Percentiles rank a stretch among this genome's conserved stretches.
Conservation (phyloP, 2,888 invertebrate genomes). For the Yponomeuta cagnagella region DNA sequence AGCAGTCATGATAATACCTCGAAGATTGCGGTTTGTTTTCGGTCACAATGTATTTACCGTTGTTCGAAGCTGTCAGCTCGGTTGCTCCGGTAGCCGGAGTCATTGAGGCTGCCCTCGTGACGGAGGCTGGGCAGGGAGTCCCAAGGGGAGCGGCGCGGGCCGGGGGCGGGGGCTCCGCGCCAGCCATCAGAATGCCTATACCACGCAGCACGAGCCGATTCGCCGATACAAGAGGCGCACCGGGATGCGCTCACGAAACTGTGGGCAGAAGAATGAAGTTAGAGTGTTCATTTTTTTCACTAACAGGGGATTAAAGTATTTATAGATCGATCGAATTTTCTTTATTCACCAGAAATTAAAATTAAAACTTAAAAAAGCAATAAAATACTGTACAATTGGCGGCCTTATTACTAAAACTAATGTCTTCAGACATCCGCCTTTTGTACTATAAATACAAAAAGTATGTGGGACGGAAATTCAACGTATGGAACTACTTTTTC, state of each 20-base stretch:
- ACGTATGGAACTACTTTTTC: too few species aligned
- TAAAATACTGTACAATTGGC: too few species aligned
- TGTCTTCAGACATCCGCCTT: too few species aligned
- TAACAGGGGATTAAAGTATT: too few species aligned
- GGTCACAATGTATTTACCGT: conserved; percentile 72
- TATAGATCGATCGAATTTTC: too few species aligned
- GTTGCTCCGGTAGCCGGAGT: conserved; percentile 90
- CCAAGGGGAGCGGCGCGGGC: conserved; percentile 89
- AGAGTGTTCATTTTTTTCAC: neutral
- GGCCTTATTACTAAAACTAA: too few species aligned
- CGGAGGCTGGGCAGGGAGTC: conserved; percentile 90
- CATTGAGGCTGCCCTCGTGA: conserved; percentile 90
- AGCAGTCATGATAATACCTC: too few species aligned
- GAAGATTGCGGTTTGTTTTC: too few species aligned
- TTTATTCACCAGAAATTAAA: too few species aligned
- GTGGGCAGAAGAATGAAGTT: conserved; percentile 22
- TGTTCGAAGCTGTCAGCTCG: conserved; percentile 91
- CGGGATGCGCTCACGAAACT: conserved; percentile 78
- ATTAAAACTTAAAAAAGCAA: too few species aligned
- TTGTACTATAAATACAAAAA: too few species aligned
- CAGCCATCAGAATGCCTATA: conserved; percentile 93
- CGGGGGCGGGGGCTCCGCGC: conserved; percentile 76
- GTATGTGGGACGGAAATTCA: too few species aligned
- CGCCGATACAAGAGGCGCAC: conserved; percentile 92
- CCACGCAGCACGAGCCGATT: conserved; percentile 91